These are phyloP conservation scores for Ceratina australensis DNA, from an alignment of 1,140 invertebrate species.

Conservation along the genomic window DNA sequence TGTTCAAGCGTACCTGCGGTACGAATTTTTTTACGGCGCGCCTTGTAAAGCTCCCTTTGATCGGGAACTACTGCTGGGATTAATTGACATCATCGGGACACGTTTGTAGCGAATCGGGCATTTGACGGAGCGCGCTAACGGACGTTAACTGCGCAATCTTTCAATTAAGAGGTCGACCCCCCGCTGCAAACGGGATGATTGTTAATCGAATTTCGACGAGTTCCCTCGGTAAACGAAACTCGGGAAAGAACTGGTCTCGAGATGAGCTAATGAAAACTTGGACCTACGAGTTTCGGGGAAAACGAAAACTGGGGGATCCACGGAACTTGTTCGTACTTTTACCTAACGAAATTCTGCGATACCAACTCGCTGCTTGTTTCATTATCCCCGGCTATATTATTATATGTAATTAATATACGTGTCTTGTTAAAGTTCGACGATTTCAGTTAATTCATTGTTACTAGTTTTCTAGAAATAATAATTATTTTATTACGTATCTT, in stretches of 20 bases:
- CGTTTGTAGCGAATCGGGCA: not conserved
- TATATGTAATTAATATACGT: too few relatives aligned
- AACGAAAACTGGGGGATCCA: too few relatives aligned
- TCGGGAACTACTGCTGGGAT: not conserved
- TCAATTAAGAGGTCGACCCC: constrained; percentile 1
- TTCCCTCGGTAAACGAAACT: constrained; percentile 23
- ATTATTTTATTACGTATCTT: too few relatives aligned
- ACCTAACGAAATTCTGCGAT: constrained; percentile 3
- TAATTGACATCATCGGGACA: not conserved
- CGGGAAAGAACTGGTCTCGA: constrained; percentile 16
- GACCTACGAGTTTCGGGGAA: not conserved
- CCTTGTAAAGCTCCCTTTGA: too few relatives aligned
- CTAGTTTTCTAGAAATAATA: too few relatives aligned
- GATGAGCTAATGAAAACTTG: constrained; percentile 1
- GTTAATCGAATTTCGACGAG: constrained; percentile 22
- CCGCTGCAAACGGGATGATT: not conserved
- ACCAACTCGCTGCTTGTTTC: not conserved
- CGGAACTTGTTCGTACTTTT: not conserved
- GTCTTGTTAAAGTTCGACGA: too few relatives aligned
- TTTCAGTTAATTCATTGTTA: too few relatives aligned
- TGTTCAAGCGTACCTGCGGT: not conserved
- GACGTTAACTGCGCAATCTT: not conserved
- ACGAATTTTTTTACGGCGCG: not conserved
- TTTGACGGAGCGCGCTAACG: not conserved
- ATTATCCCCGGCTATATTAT: not conserved